Base-by-base conservation (phyloP, 1,140 invertebrate genomes). In the Ceratina calcarata region DNA sequence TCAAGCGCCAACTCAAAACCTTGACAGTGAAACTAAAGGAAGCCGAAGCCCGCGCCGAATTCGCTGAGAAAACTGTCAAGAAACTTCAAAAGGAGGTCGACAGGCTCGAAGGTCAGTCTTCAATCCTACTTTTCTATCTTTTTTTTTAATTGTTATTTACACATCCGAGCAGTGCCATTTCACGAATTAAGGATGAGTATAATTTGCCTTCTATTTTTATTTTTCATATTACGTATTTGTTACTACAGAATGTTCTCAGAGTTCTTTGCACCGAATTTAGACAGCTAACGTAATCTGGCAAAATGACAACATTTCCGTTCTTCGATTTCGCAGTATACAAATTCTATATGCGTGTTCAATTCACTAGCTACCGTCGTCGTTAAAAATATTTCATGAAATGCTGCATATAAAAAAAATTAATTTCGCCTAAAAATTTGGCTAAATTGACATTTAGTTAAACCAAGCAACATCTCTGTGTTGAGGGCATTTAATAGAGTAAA, bases 51-150 rank as follows among this genome's bases (percentile, higher is more conserved):
- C 97, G 99, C 90, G 99, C 99, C 89, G 98, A 99, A 93, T 99
- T 98, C 94, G 99, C 99, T 89, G 99, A 99, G 94, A 98, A 99
- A 95, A 99, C 98, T 83, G 99, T 99, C 89, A 99, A 99, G 95
- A 99, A 99, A 93, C 95, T 99, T 89, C 99, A 99, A 95, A 99
- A 99, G 96, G 99, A 99, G 94, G 99, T 99, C 92, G 99, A 99
- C 96, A 98, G 99, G 97, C 97, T 99, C 94, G 99, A 99, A 98
- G 99, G 99, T 99, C 57, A 62, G 65, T 64, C 62, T 15, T 0
- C 62, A 4, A 20, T 32, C 7, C 55, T 16, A 58, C 76, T 51
- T 24, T n/a, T 58, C 53, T 24, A 65, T 78, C 65, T 64, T 51
- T 27, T 64, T 0, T 15, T 45, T 57, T 6, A 66, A 15, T 53